Evolutionary conservation across 2,113 vertebrate genomes (phyloP), one percentile per base, ranked within the genome.

Genomic region (Pungitius pungitius): DNA sequence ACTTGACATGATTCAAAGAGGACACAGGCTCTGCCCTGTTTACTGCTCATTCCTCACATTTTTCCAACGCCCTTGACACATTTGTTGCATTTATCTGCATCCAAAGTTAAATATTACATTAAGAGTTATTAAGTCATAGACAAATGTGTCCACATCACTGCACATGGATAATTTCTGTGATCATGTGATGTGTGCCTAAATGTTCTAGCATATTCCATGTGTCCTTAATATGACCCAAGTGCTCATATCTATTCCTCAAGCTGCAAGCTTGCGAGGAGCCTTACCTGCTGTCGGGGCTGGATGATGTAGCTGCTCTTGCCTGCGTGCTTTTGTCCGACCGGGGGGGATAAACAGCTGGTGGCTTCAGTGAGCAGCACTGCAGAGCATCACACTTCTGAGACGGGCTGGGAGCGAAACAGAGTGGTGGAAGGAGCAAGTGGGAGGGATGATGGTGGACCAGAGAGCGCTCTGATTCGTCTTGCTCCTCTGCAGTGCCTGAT

Each of bases 401-500:
- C 0, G 26, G 68, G n/a, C 45, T 43, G 27, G 80, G 71, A 69
- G 61, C 3, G 7, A 61, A 12, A 80, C 55, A 73, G 56, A 69
- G 77, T 63, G 27, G 22, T 51, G 26, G 75, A 65, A 75, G 51
- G 35, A 69, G 43, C 61, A 37, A 69, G 82, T 58, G 84, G 81
- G 84, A 73, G 86, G 85, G 82, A 67, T 26, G 51, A 78, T 6
- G 68, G 63, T 40, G 47, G 68, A 60, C 51, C 17, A 30, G 35
- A 75, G 74, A 51, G 11, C 17, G 51, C 81, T 91, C 81, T 91
- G 88, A 91, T 90, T 90, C 54, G 85, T 62, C 74, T 62, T n/a
- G 69, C 76, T 82, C 73, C 73, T 83, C 87, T 91, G 85, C 90
- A 89, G 84, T 77, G 70, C 26, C 73, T 76, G 83, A 85, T 1